Percentiles rank a stretch among this genome's conserved stretches.
Evolutionary conservation across 2,113 vertebrate species (phyloP).

Genomic region (Dermatemys mawii): DNA sequence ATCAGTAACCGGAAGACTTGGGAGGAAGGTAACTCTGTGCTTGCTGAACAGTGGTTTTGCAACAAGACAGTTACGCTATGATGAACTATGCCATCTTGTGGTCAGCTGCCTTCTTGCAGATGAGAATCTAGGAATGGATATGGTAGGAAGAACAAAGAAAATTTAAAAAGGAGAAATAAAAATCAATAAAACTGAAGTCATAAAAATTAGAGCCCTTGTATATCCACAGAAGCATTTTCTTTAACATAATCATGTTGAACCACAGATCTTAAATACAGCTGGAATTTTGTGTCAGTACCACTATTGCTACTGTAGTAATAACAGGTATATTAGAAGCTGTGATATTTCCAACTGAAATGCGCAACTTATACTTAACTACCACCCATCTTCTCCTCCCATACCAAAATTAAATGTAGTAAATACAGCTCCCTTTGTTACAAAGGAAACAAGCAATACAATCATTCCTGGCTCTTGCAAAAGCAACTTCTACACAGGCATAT

Average conservation of each 20-base stretch:
- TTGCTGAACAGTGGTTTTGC: background rate
- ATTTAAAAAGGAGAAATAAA: too few species aligned
- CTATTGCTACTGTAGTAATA: background rate
- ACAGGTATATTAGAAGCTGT: background rate
- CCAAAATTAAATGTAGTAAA: background rate
- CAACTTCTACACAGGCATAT: background rate
- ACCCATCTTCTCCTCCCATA: background rate
- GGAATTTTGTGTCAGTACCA: background rate
- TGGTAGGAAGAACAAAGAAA: background rate
- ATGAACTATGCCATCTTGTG: constrained; percentile 60
- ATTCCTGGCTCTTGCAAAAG: background rate
- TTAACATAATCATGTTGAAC: background rate
- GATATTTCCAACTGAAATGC: background rate
- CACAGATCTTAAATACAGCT: background rate
- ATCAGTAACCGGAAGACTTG: background rate
- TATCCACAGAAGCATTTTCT: background rate
- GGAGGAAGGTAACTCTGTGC: background rate
- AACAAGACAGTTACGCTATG: background rate
- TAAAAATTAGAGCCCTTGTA: background rate
- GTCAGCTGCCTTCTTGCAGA: constrained; percentile 31
- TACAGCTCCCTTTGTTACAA: background rate
- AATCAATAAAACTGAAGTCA: background rate
- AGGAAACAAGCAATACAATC: background rate
- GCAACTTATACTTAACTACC: background rate
- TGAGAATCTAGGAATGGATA: fast-evolving